Conservation (phyloP, 2,113 vertebrate genomes). For the Neogobius melanostomus region DNA sequence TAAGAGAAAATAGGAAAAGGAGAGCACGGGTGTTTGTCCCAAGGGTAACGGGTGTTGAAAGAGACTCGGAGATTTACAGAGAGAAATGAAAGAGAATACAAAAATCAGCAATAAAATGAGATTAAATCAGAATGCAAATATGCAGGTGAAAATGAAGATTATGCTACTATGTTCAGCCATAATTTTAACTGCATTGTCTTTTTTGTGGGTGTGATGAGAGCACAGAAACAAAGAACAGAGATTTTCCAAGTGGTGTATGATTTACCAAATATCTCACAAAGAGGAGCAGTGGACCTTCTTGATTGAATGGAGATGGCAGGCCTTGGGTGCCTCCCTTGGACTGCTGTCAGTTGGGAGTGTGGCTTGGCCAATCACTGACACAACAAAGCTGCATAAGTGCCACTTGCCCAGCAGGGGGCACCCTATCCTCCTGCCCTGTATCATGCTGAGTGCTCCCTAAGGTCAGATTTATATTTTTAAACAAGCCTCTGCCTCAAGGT, state of each 20-base stretch:
- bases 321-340: constrained; percentile 75
- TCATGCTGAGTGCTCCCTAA: constrained; percentile 57
- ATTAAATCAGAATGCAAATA: constrained; percentile 16
- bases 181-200: constrained; percentile 11
- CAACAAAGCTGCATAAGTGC: constrained; percentile 62
- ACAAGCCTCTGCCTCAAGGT: constrained; percentile 63
- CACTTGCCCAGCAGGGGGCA: constrained; percentile 82
- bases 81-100: constrained; percentile 19
- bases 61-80: constrained; percentile 18
- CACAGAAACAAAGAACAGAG: constrained; percentile 26
- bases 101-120: constrained; percentile 12
- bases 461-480: constrained; percentile 73
- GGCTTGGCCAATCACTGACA: constrained; percentile 77
- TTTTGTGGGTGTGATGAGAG: background rate
- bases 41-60: constrained; percentile 24
- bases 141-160: background rate
- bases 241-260: constrained; percentile 15
- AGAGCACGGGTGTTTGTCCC: constrained; percentile 41
- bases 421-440: constrained; percentile 63
- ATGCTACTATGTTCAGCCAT: background rate
- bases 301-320: constrained; percentile 86
- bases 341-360: constrained; percentile 76
- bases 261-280: constrained; percentile 27
- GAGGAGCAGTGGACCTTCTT: constrained; percentile 44
- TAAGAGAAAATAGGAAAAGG: constrained; percentile 22